Evolutionary conservation across 2,113 vertebrate genomes (phyloP), one percentile per base, ranked within the genome.

Genomic region (Saguinus imperator): DNA sequence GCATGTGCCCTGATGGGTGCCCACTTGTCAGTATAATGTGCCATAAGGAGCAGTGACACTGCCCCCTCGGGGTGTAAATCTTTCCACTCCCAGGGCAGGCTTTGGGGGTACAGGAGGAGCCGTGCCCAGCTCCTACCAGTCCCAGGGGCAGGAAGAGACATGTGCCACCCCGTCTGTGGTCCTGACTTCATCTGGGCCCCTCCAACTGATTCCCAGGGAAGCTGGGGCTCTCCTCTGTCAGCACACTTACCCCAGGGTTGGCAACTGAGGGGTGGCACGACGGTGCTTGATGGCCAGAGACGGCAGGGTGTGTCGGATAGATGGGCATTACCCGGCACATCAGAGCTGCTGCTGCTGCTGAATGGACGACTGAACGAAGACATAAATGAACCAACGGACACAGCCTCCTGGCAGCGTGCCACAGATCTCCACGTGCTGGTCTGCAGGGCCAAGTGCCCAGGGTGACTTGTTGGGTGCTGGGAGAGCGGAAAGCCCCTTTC

Each of bases 1-100:
- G 89, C 93, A 17, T 80, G 57, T 8, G 3, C 86, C 97, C 98
- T 89, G 81, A 87, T 6, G 5, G 1, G 94, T 94, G 35, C 96
- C 70, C 32, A 12, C 70, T 40, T 94, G 14, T 92, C 98, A 73
- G 76, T 84, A 92, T 75, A 20, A 88, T 0, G 45, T 12, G 13
- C 61, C 17, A 0, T 3, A 43, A 25, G 86, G 77, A 92, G 40
- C 16, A 40, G 76, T 0, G 12, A 75, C 32, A 1, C 0, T 1
- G 29, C 0, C 18, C 77, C 43, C 18, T 6, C 0, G 0, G 35
- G 66, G 17, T 87, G 40, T 48, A 4, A 77, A 57, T 68, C 89
- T 89, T 55, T 43, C 73, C 21, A 12, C 20, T 17, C 50, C 1
- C 0, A 35, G 3, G 23, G 55, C 8, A 5, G 76, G 75, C 20